Conservation (phyloP, 2,888 invertebrate species). For the Ophonus ardosiacus region DNA sequence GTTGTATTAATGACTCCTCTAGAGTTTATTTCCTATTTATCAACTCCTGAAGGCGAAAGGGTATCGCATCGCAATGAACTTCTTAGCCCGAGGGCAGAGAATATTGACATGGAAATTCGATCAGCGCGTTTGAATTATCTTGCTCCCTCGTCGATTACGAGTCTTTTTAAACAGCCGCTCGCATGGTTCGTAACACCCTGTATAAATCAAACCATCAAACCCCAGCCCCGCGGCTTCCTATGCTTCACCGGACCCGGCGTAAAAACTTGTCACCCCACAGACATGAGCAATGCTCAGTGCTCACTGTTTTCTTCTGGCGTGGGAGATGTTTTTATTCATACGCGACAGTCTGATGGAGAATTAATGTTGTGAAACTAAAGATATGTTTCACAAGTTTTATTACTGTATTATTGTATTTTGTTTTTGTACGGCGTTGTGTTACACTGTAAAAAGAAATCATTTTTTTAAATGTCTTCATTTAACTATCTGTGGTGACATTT, state of each 20-base stretch:
- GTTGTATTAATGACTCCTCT: background rate
- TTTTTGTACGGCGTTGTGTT: background rate
- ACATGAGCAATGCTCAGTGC: background rate
- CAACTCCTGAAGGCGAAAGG: background rate
- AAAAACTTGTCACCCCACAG: constrained; percentile 37
- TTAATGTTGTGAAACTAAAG: constrained; percentile 39
- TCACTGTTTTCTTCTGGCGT: constrained; percentile 28
- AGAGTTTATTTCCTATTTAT: background rate
- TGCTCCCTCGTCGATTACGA: constrained; percentile 42
- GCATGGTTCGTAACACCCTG: constrained; percentile 15
- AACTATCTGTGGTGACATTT: no score
- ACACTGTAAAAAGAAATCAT: no score
- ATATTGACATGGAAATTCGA: constrained; percentile 59
- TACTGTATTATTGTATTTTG: background rate
- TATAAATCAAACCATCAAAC: constrained; percentile 48
- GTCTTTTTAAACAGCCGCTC: constrained; percentile 46
- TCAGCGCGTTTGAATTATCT: constrained; percentile 57
- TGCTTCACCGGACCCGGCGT: constrained; percentile 23
- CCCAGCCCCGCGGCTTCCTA: background rate
- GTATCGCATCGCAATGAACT: constrained; percentile 43
- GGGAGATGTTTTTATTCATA: constrained; percentile 23
- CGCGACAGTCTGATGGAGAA: constrained; percentile 6
- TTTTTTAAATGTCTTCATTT: no score
- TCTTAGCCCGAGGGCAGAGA: constrained; percentile 48
- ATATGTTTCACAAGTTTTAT: background rate